Conservation (phyloP, 37 sponge, comb jelly and placozoan genomes). For the Spongilla lacustris region DNA sequence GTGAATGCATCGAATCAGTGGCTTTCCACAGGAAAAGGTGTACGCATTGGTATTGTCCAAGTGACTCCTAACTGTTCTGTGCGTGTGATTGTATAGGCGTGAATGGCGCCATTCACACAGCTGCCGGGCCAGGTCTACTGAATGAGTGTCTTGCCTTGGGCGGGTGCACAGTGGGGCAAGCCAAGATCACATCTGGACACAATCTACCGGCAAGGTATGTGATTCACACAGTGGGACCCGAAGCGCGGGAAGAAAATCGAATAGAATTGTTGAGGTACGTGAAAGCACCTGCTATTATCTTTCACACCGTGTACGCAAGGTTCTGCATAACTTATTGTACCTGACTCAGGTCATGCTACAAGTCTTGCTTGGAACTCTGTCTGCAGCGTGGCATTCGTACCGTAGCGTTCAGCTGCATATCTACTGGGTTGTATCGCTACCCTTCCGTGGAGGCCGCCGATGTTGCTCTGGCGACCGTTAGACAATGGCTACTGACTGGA, state of each 20-base stretch:
- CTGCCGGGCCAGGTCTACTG: slow-evolving; percentile 60
- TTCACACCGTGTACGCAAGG: neutral
- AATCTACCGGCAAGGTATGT: slow-evolving; percentile 69
- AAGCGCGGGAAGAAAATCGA: slow-evolving; percentile 47
- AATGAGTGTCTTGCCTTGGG: slow-evolving; percentile 63
- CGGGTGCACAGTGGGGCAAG: slow-evolving; percentile 65
- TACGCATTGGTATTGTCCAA: neutral
- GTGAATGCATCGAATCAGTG: slow-evolving; percentile 61
- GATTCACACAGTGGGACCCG: slow-evolving; percentile 82
- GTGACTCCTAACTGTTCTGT: neutral
- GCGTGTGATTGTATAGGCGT: slow-evolving; percentile 40
- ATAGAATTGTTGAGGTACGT: slow-evolving; percentile 24
- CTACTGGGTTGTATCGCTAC: slow-evolving; percentile 69
- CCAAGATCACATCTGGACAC: slow-evolving; percentile 69
- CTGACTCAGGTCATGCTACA: slow-evolving; percentile 65
- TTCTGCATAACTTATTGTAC: too few relatives aligned
- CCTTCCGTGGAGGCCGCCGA: slow-evolving; percentile 65
- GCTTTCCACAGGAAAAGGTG: slow-evolving; percentile 63
- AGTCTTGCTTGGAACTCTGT: slow-evolving; percentile 32
- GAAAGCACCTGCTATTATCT: neutral
- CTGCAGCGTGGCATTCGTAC: slow-evolving; percentile 43
- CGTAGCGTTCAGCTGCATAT: slow-evolving; percentile 73
- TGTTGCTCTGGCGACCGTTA: slow-evolving; percentile 43
- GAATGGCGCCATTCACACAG: slow-evolving; percentile 75
- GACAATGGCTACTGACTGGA: slow-evolving; percentile 40